phyloP scores from a whole-genome alignment of 2,113 vertebrate species.

The Hippolais icterina region DNA sequence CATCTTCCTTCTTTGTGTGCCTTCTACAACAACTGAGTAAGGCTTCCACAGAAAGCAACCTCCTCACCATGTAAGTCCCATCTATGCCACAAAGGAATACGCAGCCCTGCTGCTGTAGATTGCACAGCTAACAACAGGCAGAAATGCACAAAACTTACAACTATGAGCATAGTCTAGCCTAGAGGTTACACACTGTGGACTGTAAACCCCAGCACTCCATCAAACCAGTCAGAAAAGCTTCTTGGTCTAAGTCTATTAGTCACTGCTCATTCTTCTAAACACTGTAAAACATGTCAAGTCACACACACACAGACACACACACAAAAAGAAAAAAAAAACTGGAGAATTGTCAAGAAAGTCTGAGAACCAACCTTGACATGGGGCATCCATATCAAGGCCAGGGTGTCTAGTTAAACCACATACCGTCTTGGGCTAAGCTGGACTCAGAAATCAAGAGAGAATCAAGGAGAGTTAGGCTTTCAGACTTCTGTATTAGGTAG shows the following conservation, averaged over 20 bases:
- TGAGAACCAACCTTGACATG: background rate
- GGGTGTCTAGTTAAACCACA: background rate
- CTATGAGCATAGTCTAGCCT: background rate
- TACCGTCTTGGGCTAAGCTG: background rate
- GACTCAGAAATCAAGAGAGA: background rate
- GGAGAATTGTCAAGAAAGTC: background rate
- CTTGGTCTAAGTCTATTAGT: background rate
- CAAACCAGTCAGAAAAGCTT: background rate
- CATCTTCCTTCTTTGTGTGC: background rate
- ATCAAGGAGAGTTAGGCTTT: background rate
- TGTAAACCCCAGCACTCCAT: background rate
- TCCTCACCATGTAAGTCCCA: background rate
- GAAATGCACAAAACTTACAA: background rate
- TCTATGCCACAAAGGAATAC: background rate
- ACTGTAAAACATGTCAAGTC: background rate
- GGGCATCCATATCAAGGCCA: background rate
- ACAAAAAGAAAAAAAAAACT: too few relatives aligned
- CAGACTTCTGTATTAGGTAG: background rate
- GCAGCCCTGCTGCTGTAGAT: background rate
- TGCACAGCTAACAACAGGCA: background rate
- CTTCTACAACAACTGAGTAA: background rate
- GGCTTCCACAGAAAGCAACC: background rate
- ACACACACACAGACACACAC: background rate
- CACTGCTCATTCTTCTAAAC: background rate
- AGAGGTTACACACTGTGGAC: background rate